Percentiles rank a stretch among this genome's conserved stretches.
These are phyloP conservation scores for Dromaius novaehollandiae DNA, from an alignment of 2,113 vertebrate genomes.

Conservation along the genomic window DNA sequence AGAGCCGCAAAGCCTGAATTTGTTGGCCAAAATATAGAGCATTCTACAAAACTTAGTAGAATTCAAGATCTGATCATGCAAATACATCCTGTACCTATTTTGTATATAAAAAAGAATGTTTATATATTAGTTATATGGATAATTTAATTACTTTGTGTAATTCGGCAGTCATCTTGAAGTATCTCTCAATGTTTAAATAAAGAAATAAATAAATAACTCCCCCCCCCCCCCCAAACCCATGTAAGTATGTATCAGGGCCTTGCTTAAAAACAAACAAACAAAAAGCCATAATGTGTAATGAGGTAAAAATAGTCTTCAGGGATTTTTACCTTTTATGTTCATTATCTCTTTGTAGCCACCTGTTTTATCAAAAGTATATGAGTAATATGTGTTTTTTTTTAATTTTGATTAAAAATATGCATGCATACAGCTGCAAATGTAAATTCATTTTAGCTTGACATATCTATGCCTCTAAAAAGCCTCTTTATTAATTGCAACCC, in stretches of 20 bases:
- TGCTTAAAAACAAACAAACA: background rate
- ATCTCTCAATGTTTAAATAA: background rate
- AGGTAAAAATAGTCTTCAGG: background rate
- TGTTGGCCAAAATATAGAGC: background rate
- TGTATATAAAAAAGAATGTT: background rate
- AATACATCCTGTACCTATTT: background rate
- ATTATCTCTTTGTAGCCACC: background rate
- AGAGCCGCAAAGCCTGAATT: background rate
- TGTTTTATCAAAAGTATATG: background rate
- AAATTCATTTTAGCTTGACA: background rate
- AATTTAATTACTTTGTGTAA: background rate
- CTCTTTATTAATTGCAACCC: background rate
- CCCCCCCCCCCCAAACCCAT: background rate
- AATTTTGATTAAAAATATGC: background rate
- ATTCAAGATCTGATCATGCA: background rate
- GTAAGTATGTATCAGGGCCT: background rate
- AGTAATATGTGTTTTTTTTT: background rate
- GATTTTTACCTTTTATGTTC: background rate
- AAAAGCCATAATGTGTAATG: background rate
- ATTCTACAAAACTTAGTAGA: background rate
- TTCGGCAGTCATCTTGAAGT: background rate
- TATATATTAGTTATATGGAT: background rate
- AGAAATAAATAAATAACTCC: no score
- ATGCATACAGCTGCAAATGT: background rate
- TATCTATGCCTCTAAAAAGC: background rate